Conservation (phyloP, 2,888 invertebrate species). For the Scaptodrosophila latifasciaeformis region DNA sequence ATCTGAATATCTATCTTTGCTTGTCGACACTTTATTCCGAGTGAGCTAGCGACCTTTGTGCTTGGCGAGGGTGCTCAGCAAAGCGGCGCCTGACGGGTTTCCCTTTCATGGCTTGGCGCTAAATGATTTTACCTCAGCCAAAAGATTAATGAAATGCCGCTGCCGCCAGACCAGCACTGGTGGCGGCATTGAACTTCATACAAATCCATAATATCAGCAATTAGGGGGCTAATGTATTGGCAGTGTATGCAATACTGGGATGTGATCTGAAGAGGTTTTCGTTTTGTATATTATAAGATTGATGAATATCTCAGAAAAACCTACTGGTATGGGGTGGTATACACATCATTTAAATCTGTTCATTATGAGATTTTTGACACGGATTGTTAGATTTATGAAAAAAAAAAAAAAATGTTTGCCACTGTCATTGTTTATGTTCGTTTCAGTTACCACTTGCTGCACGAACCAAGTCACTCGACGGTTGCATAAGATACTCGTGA, state of each 20-base stretch:
- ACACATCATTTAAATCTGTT: slow-evolving; percentile 27
- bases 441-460: background rate
- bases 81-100: slow-evolving; percentile 14
- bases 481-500: slow-evolving; percentile 41
- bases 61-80: background rate
- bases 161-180: background rate
- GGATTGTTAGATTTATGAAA: slow-evolving; percentile 27
- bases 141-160: slow-evolving; percentile 27
- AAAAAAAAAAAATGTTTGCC: background rate
- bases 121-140: slow-evolving; percentile 33
- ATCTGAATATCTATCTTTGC: too few relatives aligned
- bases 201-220: slow-evolving; percentile 13
- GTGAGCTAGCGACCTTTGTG: background rate
- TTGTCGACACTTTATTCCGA: background rate
- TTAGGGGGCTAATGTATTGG: slow-evolving; percentile 31
- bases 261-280: too few relatives aligned
- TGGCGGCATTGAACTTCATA: slow-evolving; percentile 52
- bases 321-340: slow-evolving; percentile 4
- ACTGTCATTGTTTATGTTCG: slow-evolving; percentile 12
- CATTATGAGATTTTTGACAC: slow-evolving; percentile 11
- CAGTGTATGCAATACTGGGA: too few relatives aligned
- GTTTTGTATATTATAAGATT: too few relatives aligned
- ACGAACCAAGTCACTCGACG: background rate
- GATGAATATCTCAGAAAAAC: too few relatives aligned
- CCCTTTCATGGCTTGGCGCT: slow-evolving; percentile 28